Evolutionary conservation across 2,797 vertebrate genomes (phyloP).

Genomic region (Thaleichthys pacificus): DNA sequence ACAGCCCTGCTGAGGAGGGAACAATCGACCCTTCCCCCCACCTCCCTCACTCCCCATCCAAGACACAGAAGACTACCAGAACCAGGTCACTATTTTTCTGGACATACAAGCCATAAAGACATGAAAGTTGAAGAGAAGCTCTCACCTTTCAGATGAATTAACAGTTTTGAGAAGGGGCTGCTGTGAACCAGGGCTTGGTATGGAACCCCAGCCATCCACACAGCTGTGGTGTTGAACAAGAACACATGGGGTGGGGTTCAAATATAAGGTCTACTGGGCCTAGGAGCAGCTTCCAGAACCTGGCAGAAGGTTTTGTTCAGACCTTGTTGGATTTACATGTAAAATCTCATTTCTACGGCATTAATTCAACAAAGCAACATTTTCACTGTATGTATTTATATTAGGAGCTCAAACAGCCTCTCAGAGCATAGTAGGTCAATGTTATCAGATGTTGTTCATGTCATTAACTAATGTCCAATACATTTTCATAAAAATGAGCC

Average conservation of each 20-base stretch:
- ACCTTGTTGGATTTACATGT: too few relatives aligned
- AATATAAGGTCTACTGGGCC: neutral
- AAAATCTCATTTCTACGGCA: too few relatives aligned
- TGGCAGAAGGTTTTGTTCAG: too few relatives aligned
- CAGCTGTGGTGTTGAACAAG: too few relatives aligned
- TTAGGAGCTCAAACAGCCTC: neutral
- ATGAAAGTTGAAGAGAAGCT: neutral
- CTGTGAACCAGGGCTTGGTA: neutral
- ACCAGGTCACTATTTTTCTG: neutral
- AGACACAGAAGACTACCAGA: neutral
- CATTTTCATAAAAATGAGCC: neutral
- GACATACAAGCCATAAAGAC: neutral
- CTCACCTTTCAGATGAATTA: neutral
- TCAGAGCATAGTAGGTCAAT: neutral
- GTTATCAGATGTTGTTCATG: neutral
- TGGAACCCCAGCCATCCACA: too few relatives aligned
- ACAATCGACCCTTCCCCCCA: neutral
- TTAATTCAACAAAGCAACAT: neutral
- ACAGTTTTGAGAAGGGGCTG: neutral
- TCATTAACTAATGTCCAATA: neutral
- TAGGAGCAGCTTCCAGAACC: neutral
- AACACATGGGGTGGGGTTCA: neutral
- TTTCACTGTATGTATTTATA: neutral
- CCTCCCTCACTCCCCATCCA: neutral
- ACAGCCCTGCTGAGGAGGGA: slow-evolving; percentile 59